phyloP scores from a whole-genome alignment of 2,797 vertebrate genomes.

The Peromyscus melanophrys region DNA sequence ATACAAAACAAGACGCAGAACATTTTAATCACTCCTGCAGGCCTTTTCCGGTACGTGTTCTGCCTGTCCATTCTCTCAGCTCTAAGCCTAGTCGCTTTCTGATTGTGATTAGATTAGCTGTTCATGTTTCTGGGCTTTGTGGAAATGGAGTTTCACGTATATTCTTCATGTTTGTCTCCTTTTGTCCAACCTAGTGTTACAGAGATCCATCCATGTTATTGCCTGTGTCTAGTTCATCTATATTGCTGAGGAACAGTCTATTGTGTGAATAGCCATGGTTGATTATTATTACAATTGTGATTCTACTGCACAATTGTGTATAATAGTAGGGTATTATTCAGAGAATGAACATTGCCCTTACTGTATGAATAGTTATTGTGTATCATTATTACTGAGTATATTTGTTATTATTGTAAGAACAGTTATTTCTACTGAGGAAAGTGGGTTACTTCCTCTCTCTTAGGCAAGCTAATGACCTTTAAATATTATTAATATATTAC shows the following conservation, averaged over 20 bases:
- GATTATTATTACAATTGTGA: neutral
- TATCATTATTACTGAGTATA: neutral
- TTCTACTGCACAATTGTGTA: neutral
- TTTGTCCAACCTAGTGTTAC: conserved; percentile 9
- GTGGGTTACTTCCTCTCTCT: neutral
- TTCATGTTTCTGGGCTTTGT: neutral
- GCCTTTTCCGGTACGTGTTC: neutral
- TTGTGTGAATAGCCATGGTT: neutral
- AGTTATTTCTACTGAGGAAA: conserved; percentile 8
- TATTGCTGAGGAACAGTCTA: neutral
- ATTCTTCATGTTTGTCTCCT: conserved; percentile 8
- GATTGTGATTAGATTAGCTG: neutral
- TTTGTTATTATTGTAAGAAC: neutral
- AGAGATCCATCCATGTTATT: neutral
- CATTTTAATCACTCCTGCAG: neutral
- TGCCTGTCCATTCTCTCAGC: neutral
- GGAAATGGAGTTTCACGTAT: neutral
- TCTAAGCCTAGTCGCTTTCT: neutral
- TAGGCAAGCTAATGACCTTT: neutral
- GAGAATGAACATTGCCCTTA: neutral
- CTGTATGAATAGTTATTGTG: neutral
- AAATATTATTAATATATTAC: neutral
- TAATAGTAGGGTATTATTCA: neutral
- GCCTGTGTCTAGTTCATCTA: neutral
- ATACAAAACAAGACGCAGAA: neutral